These are phyloP conservation scores for Pheosia gnoma DNA, from an alignment of 2,888 invertebrate genomes.

Conservation along the genomic window DNA sequence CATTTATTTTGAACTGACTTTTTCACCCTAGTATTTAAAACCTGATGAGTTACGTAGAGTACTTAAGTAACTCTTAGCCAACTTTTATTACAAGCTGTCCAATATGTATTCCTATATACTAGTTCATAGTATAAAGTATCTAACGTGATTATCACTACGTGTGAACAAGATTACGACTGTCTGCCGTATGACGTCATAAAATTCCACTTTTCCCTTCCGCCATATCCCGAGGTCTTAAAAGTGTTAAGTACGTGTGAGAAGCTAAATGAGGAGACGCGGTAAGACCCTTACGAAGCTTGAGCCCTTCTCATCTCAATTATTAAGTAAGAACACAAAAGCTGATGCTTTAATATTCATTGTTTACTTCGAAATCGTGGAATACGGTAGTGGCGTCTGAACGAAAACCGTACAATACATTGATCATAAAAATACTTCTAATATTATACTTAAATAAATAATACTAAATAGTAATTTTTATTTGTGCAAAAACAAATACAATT, in stretches of 20 bases:
- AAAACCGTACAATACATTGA: too few species aligned
- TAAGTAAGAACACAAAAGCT: not conserved
- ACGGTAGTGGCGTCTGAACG: not conserved
- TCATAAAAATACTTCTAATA: too few species aligned
- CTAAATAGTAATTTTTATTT: too few species aligned
- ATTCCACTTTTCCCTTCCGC: not conserved
- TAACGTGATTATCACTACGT: not conserved
- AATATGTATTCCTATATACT: too few species aligned
- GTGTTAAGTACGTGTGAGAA: not conserved
- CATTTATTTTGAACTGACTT: too few species aligned
- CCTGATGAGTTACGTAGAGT: too few species aligned
- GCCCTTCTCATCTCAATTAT: constrained; percentile 1
- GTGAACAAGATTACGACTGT: not conserved
- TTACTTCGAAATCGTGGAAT: not conserved
- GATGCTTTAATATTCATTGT: not conserved
- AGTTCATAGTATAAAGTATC: not conserved
- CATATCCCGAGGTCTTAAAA: not conserved
- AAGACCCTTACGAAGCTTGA: not conserved
- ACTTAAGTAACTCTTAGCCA: too few species aligned
- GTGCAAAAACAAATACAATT: too few species aligned
- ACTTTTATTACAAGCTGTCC: too few species aligned
- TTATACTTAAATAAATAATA: too few species aligned
- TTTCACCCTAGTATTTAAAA: too few species aligned
- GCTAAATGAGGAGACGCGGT: not conserved
- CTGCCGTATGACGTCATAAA: not conserved